Base-by-base conservation (phyloP, 2,797 vertebrate genomes). In the Craterocephalus amniculus region DNA sequence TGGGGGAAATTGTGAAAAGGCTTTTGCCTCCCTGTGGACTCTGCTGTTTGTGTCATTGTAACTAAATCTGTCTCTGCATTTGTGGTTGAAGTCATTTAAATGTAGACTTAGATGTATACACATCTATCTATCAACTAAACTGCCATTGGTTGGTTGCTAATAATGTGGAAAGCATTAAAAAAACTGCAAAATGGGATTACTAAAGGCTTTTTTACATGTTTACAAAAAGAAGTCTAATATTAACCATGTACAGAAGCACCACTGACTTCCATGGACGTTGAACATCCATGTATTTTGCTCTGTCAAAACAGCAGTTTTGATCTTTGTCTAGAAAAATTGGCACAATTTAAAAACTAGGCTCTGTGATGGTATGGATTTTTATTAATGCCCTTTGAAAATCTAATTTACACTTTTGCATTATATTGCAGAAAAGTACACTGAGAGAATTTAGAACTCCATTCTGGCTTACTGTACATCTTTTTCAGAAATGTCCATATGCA, bases 1-100 rank as follows among this genome's bases (percentile, higher is more conserved):
- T 86, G 83, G 76, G 52, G 80, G 38, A 16, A 78, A 73, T 78
- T 78, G 34, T 83, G 70, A 84, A 86, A 83, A 75, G 67, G 27
- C 78, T 74, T 81, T 65, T 64, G 58, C 81, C 55, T 85, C 74
- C 87, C 56, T 74, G 16, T 57, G n/a, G 57, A 64, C 45, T 48
- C 56, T 68, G 13, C 16, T 27, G 22, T 43, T 24, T 56, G 70
- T 82, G 58, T 65, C 81, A 36, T 26, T 64, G 16, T 27, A 2
- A 48, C 38, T 56, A 56, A 14, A 29, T 60, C 20, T 70, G 4
- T 35, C 13, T 49, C 11, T 63, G 52, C 12, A n/a, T 67, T 27
- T 66, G 38, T 20, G 29, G 43, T 38, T 43, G 38, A 40, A 40
- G 38, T 6, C 2, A 40, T 40, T 40, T 40, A 16, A 16, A 40